phyloP scores from a whole-genome alignment of 2,888 invertebrate species.

The Cephus pygmeus region DNA sequence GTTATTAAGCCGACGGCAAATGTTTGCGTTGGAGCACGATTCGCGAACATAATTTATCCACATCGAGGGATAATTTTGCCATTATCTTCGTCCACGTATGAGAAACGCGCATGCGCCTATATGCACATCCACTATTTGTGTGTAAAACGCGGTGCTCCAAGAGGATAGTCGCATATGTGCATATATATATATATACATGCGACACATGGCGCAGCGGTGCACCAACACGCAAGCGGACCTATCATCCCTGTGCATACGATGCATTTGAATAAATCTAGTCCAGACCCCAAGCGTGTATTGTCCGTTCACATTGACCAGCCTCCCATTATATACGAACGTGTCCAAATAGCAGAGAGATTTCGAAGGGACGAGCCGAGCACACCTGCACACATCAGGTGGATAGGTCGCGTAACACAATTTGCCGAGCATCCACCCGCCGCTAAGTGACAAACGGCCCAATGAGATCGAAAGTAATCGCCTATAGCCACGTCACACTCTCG shows the following conservation, averaged over 20 bases:
- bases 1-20: conserved; percentile 36
- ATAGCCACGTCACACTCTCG: too few relatives aligned
- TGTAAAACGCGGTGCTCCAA: too few relatives aligned
- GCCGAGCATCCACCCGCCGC: too few relatives aligned
- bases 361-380: neutral
- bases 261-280: conserved; percentile 29
- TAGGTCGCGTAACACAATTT: too few relatives aligned
- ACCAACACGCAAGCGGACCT: too few relatives aligned
- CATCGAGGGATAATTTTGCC: conserved; percentile 42
- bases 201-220: neutral
- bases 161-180: neutral
- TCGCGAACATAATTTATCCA: conserved; percentile 42
- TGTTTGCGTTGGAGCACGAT: conserved; percentile 29
- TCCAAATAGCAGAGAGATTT: conserved; percentile 23
- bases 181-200: too few relatives aligned
- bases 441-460: conserved; percentile 11
- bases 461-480: conserved; percentile 38
- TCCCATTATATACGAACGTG: conserved; percentile 23
- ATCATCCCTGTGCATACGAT: neutral
- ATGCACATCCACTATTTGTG: too few relatives aligned
- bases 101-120: neutral
- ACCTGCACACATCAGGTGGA: conserved; percentile 2
- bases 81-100: conserved; percentile 6
- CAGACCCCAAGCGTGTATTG: conserved; percentile 23
- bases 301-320: conserved; percentile 10